Evolutionary conservation across 2,113 vertebrate genomes (phyloP), one percentile per base, ranked within the genome.

Genomic region (Lutjanus erythropterus): DNA sequence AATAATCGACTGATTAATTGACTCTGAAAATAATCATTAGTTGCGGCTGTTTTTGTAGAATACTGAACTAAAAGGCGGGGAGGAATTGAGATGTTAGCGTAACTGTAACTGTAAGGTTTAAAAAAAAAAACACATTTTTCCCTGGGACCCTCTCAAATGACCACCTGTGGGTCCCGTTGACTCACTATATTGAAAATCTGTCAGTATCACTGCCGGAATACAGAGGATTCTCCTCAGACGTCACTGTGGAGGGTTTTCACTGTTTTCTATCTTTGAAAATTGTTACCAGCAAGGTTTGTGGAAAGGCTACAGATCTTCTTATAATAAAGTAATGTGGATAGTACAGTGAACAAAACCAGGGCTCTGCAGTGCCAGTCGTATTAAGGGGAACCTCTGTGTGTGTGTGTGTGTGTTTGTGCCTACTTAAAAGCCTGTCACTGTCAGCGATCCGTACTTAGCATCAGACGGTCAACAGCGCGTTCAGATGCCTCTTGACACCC

Each of bases 401-500:
- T 71, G 39, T 81, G 41, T 46, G 18, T 71, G 39, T 81, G 41
- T n/a, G n/a, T n/a, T n/a, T n/a, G n/a, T 46, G 50, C 50, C 35
- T 67, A 9, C 23, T 67, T 64, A 35, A 78, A 86, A 85, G 64
- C 2, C 29, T 41, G 44, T 64, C 4, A 5, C 53, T 71, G 59
- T 85, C 46, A 46, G 37, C 64, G 44, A 69, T 42, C 44, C 60
- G 31, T 74, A 27, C 65, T 62, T 62, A 56, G 39, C 29, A 42
- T 49, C 37, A 58, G 61, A 19, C 21, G 19, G 62, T 76, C 67
- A 80, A 42, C 39, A 23, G 71, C 1, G 2, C 39, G n/a, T 84
- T 81, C 66, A 58, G 33, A 81, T 21, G 37, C n/a, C 39, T 60
- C 60, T 71, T 49, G 37, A 85, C 69, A 46, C 27, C 23, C 31